Evolutionary conservation across 2,797 vertebrate genomes (phyloP).

Genomic region (Mus minutoides): DNA sequence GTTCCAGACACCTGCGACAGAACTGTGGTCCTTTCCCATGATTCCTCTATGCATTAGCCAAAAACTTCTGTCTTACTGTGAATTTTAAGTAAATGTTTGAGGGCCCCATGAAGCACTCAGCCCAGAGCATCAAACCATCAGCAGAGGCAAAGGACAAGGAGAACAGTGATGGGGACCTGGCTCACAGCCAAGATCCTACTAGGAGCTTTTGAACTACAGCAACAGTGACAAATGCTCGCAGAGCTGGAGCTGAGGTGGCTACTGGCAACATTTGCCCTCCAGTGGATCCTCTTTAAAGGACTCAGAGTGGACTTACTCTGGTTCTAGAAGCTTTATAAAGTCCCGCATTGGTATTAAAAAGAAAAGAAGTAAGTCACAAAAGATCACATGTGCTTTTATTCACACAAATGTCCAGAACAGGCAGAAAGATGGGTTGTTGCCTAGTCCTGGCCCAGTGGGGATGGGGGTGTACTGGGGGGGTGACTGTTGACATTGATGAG

Average conservation of each 20-base stretch:
- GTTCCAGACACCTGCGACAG: background rate
- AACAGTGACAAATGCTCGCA: background rate
- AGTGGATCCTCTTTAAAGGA: background rate
- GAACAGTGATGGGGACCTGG: background rate
- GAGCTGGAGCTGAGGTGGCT: background rate
- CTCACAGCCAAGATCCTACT: background rate
- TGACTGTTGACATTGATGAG: background rate
- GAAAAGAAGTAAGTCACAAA: background rate
- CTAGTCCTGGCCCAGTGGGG: background rate
- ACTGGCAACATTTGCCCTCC: background rate
- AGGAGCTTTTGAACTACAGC: background rate
- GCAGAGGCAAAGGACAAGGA: background rate
- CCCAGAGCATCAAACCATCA: background rate
- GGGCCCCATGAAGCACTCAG: background rate
- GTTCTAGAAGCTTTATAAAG: background rate
- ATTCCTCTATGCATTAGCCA: background rate
- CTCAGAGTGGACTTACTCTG: background rate
- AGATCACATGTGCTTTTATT: background rate
- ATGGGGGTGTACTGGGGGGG: background rate
- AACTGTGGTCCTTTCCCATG: too few species aligned
- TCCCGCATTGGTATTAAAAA: background rate
- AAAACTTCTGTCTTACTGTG: background rate
- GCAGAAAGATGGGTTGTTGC: background rate
- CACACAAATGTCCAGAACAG: background rate
- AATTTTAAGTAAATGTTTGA: background rate